These are phyloP conservation scores for Drosophila siamana DNA, from an alignment of 2,888 invertebrate species.

Conservation along the genomic window DNA sequence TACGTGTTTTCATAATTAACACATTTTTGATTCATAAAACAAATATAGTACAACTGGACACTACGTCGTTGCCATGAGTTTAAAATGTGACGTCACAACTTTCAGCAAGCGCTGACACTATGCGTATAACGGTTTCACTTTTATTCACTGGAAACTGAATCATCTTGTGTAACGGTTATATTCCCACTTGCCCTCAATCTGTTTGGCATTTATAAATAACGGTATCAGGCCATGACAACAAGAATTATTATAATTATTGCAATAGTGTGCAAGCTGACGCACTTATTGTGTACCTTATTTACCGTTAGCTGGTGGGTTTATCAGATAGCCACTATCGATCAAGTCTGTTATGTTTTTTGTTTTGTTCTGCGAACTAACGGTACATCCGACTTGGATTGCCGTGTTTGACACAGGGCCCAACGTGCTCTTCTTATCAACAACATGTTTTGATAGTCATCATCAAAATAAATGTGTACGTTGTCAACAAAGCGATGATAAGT, in stretches of 20 bases:
- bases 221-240: constrained; percentile 50
- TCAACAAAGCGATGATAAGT: constrained; percentile 39
- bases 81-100: constrained; percentile 15
- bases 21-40: constrained; percentile 68
- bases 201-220: background rate
- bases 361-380: background rate
- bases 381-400: constrained; percentile 61
- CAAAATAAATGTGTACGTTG: constrained; percentile 21
- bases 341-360: background rate
- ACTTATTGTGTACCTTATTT: constrained; percentile 22
- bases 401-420: constrained; percentile 49
- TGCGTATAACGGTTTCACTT: constrained; percentile 61
- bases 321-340: constrained; percentile 67
- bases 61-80: background rate
- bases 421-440: constrained; percentile 39
- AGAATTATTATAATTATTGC: constrained; percentile 10
- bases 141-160: constrained; percentile 61
- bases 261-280: constrained; percentile 35
- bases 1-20: constrained; percentile 73
- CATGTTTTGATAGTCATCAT: constrained; percentile 39
- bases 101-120: background rate
- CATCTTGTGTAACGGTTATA: constrained; percentile 23
- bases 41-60: constrained; percentile 38
- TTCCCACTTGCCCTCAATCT: background rate
- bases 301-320: constrained; percentile 56